phyloP scores from a whole-genome alignment of 2,113 vertebrate genomes.

The Rhinichthys klamathensis region DNA sequence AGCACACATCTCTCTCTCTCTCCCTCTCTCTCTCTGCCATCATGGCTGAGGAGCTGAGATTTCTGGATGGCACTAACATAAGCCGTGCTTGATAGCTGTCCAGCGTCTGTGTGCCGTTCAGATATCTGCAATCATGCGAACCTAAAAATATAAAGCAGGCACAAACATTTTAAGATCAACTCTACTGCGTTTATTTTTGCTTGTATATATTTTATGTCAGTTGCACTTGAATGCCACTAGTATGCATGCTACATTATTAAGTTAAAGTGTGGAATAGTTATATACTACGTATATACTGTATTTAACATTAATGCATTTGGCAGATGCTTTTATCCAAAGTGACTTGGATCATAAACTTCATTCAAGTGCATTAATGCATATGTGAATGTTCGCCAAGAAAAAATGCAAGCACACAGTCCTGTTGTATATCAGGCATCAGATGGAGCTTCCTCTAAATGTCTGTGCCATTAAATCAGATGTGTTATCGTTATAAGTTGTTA shows the following conservation, averaged over 20 bases:
- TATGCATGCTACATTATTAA: constrained; percentile 17
- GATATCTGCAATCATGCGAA: constrained; percentile 46
- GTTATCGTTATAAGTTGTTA: background rate
- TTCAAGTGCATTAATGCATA: background rate
- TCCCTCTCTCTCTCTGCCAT: constrained; percentile 60
- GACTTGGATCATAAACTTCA: background rate
- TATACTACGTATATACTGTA: background rate
- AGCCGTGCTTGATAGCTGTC: constrained; percentile 57
- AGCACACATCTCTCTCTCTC: constrained; percentile 62
- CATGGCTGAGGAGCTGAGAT: constrained; percentile 74
- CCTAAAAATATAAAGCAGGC: constrained; percentile 32
- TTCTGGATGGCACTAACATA: constrained; percentile 68
- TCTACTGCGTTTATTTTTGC: constrained; percentile 1
- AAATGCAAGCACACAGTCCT: background rate
- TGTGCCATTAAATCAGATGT: background rate
- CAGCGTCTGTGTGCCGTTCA: constrained; percentile 40
- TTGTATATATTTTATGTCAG: background rate
- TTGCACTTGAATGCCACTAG: background rate
- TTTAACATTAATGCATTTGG: constrained; percentile 1
- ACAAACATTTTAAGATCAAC: constrained; percentile 5
- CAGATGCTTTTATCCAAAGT: background rate
- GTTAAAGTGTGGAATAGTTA: background rate
- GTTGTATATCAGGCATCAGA: background rate
- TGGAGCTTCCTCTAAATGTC: background rate
- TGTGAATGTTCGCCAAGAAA: background rate